Percentiles rank a stretch among this genome's conserved stretches.
Evolutionary conservation across 2,113 vertebrate species (phyloP).

Genomic region (Phoxinus phoxinus): DNA sequence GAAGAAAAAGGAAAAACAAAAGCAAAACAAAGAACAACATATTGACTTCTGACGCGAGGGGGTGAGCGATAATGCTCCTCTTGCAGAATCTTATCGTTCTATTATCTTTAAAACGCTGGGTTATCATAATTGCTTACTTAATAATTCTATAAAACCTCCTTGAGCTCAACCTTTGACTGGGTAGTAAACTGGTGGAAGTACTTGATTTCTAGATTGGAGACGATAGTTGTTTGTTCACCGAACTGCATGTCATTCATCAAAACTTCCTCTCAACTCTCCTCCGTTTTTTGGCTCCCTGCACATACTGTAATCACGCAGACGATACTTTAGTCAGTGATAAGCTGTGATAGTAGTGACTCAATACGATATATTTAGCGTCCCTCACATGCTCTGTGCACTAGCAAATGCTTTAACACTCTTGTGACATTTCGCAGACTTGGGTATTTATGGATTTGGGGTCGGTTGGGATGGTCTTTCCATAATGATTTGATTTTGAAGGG

Average conservation of each 20-base stretch:
- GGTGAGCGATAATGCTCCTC: conserved; percentile 55
- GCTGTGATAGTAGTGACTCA: conserved; percentile 24
- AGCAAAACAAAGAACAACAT: conserved; percentile 47
- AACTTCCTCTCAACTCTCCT: conserved; percentile 19
- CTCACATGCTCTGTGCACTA: neutral
- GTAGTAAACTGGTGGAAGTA: conserved; percentile 75
- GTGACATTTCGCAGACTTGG: neutral
- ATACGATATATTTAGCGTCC: conserved; percentile 17
- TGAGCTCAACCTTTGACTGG: conserved; percentile 69
- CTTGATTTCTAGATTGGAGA: conserved; percentile 67
- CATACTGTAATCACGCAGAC: conserved; percentile 11
- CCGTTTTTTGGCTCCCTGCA: neutral
- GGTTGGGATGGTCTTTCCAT: neutral
- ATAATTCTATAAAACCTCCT: conserved; percentile 82
- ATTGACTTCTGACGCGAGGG: conserved; percentile 66
- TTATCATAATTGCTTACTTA: conserved; percentile 88
- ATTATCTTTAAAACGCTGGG: conserved; percentile 81
- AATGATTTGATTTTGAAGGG: neutral
- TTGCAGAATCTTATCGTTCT: conserved; percentile 78
- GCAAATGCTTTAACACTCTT: neutral
- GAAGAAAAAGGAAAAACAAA: neutral
- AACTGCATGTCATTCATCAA: conserved; percentile 6
- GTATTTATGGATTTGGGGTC: conserved; percentile 11
- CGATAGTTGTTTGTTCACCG: neutral
- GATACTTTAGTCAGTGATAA: conserved; percentile 26